A percentile compares a stretch with the other conserved stretches of the same genome.
Conservation (phyloP, 1,140 invertebrate genomes). For the Brachionus koreanus region DNA sequence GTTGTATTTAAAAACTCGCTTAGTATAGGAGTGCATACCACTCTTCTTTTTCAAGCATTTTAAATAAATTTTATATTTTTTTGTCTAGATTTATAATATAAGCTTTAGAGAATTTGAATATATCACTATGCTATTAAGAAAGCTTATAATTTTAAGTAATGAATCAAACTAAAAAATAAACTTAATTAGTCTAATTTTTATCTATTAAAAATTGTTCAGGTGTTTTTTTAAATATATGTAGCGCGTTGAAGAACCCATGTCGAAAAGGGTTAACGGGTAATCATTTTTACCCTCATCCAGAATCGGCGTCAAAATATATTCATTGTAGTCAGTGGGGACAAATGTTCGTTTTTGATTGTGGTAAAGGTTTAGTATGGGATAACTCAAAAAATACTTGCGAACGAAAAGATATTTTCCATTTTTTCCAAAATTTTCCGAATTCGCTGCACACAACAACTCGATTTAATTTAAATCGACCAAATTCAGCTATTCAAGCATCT, state of each 20-base stretch:
- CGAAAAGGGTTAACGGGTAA: background rate
- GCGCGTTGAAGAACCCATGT: background rate
- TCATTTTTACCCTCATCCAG: slow-evolving; percentile 17
- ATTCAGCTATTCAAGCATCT: background rate
- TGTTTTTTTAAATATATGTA: background rate
- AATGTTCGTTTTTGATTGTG: slow-evolving; percentile 20
- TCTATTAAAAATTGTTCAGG: background rate
- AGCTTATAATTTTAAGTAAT: background rate
- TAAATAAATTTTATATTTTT: background rate
- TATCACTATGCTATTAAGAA: background rate
- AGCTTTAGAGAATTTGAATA: background rate
- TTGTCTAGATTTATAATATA: background rate
- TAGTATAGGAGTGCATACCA: background rate
- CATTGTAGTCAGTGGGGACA: slow-evolving; percentile 29
- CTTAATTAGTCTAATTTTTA: background rate
- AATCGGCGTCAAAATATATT: slow-evolving; percentile 1
- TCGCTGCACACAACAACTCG: background rate
- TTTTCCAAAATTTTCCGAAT: background rate
- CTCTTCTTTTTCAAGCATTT: background rate
- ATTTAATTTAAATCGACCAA: background rate
- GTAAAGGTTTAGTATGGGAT: slow-evolving; percentile 5
- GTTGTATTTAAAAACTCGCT: background rate
- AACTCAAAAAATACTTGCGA: background rate
- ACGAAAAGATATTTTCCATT: background rate
- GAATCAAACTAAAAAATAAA: background rate